Base-by-base conservation (phyloP, 2,888 invertebrate genomes). In the Meandrusa payeni region DNA sequence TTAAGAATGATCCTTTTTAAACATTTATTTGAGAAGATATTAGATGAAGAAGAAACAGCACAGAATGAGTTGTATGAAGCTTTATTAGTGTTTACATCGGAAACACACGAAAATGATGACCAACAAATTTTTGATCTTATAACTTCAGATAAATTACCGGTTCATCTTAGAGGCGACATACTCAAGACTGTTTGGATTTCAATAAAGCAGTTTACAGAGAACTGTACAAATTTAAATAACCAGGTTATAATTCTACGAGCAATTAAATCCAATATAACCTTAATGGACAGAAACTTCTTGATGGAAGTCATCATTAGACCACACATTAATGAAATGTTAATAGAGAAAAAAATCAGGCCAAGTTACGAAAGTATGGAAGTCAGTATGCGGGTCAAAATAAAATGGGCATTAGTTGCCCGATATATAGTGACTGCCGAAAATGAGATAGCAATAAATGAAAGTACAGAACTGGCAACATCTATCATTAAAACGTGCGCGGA, bases 21-120 rank as follows among this genome's bases (percentile, higher is more conserved):
- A 50, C 55, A 55, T 17, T 46, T 74, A 4, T 54, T 54, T 17
- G 40, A 61, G 10, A 71, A 65, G 56, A 48, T 76, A 13, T 5
- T 33, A 2, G 13, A 40, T 3, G 33, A 50, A 24, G 45, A 59
- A 2, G 37, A 51, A 9, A 23, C 31, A 20, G 39, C 29, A 3
- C 63, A 63, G 47, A 41, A 41, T 12, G 46, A 55, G 41, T 41
- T 79, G 2, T 70, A 63, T 52, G 59, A 72, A 27, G 48, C 57
- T 5, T 51, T 80, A 2, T 68, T 59, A 47, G 33, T 42, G 0
- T 57, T 76, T 4, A 76, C 70, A 1, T 41, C 51, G 5, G 55
- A 56, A 10, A 23, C 80, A 10, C 37, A 57, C 36, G 52, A 69
- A 26, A 63, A 74, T 17, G 80, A 80, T 40, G 61, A 72, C 15